These are phyloP conservation scores for Circaetus cinerascens DNA, from an alignment of 2,113 vertebrate genomes.

Conservation along the genomic window DNA sequence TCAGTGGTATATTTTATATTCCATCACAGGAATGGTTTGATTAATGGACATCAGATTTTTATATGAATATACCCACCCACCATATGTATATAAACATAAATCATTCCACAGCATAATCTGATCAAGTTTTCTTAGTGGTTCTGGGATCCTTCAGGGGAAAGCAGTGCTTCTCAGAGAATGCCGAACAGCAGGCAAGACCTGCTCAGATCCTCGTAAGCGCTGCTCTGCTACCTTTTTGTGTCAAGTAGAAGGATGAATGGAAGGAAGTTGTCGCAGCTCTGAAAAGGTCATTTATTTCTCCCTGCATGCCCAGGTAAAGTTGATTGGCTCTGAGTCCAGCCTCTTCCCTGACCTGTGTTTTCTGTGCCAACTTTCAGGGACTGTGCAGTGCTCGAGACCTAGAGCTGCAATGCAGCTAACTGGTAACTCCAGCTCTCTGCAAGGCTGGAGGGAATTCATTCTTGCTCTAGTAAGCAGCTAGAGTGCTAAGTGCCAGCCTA, in stretches of 20 bases:
- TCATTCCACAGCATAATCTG: not conserved
- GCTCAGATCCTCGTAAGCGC: accelerated
- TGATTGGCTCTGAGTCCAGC: not conserved
- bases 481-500: not conserved
- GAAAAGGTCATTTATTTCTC: not conserved
- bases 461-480: not conserved
- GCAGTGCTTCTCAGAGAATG: not conserved
- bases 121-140: not conserved
- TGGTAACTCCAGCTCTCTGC: not conserved
- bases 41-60: not conserved
- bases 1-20: not conserved
- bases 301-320: not conserved
- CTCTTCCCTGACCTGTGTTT: not conserved
- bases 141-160: not conserved
- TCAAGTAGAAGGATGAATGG: not conserved
- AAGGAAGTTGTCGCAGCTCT: not conserved
- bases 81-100: not conserved
- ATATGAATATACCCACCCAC: not conserved
- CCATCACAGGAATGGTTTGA: not conserved
- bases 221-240: not conserved
- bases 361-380: not conserved
- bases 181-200: not conserved
- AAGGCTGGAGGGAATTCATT: not conserved
- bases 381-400: not conserved
- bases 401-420: conserved; percentile 45